A percentile compares a stretch with the other conserved stretches of the same genome.
Evolutionary conservation across 2,113 vertebrate species (phyloP).

Genomic region (Hemiprocne comata): DNA sequence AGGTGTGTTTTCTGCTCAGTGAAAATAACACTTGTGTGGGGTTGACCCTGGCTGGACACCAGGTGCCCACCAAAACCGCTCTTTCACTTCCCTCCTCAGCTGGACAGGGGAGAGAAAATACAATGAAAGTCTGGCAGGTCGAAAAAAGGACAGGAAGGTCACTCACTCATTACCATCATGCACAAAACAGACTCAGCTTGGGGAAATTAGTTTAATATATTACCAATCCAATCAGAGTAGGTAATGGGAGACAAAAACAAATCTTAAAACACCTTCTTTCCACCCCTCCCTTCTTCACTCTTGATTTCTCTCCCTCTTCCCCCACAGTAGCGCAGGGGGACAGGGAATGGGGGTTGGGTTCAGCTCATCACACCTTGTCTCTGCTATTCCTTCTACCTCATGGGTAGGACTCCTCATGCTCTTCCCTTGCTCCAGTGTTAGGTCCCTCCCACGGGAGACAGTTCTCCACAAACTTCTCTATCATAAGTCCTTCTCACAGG

Average conservation of each 20-base stretch:
- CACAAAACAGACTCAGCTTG: background rate
- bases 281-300: background rate
- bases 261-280: background rate
- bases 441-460: fast-evolving
- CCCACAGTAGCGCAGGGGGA: fast-evolving
- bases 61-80: background rate
- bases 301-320: too few relatives aligned
- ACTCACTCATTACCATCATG: background rate
- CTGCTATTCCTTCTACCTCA: background rate
- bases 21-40: background rate
- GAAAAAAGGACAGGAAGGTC: background rate
- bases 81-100: background rate
- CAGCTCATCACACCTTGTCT: fast-evolving
- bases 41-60: background rate
- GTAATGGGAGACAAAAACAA: background rate
- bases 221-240: background rate
- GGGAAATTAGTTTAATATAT: background rate
- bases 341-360: fast-evolving
- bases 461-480: background rate
- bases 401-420: background rate
- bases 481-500: fast-evolving
- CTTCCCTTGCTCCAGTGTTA: background rate
- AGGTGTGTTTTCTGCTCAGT: background rate
- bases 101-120: background rate
- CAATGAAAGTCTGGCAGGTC: fast-evolving